phyloP scores from a whole-genome alignment of 2,113 vertebrate genomes.

The Crotalus viridis region DNA sequence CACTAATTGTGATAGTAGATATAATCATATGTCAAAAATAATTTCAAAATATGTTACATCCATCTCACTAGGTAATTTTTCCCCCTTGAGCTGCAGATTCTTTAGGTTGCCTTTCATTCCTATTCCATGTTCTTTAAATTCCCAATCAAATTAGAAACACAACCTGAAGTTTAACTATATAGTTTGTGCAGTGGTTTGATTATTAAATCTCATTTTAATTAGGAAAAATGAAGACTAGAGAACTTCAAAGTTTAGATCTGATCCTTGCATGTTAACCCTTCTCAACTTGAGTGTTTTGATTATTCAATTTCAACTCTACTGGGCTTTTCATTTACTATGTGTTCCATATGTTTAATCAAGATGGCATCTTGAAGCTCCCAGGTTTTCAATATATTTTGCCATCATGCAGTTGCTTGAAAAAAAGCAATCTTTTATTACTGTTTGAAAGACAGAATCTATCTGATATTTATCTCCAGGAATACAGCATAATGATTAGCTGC shows the following conservation, averaged over 20 bases:
- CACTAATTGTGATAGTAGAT: slow-evolving; percentile 18
- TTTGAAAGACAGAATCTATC: slow-evolving; percentile 46
- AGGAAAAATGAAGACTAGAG: slow-evolving; percentile 77
- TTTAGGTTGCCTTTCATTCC: slow-evolving; percentile 61
- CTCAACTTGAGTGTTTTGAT: slow-evolving; percentile 79
- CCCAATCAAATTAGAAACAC: slow-evolving; percentile 76
- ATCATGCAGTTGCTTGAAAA: slow-evolving; percentile 62
- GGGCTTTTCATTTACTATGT: slow-evolving; percentile 73
- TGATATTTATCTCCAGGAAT: slow-evolving; percentile 20
- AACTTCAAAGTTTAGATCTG: slow-evolving; percentile 78
- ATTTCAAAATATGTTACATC: slow-evolving; percentile 50
- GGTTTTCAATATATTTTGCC: slow-evolving; percentile 73
- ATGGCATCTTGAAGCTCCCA: slow-evolving; percentile 61
- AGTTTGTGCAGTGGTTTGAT: slow-evolving; percentile 78
- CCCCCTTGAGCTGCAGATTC: slow-evolving; percentile 64
- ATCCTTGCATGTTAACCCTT: slow-evolving; percentile 75
- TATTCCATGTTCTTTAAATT: slow-evolving; percentile 59
- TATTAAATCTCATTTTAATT: slow-evolving; percentile 82
- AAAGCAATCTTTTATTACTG: slow-evolving; percentile 50
- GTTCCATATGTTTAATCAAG: slow-evolving; percentile 80
- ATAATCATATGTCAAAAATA: slow-evolving; percentile 32
- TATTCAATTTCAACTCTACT: slow-evolving; percentile 71
- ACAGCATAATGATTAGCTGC: slow-evolving; percentile 13
- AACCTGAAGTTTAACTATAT: slow-evolving; percentile 69
- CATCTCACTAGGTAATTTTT: slow-evolving; percentile 63